Conservation (phyloP, 1,140 invertebrate genomes). For the Psilanteris sp. region DNA sequence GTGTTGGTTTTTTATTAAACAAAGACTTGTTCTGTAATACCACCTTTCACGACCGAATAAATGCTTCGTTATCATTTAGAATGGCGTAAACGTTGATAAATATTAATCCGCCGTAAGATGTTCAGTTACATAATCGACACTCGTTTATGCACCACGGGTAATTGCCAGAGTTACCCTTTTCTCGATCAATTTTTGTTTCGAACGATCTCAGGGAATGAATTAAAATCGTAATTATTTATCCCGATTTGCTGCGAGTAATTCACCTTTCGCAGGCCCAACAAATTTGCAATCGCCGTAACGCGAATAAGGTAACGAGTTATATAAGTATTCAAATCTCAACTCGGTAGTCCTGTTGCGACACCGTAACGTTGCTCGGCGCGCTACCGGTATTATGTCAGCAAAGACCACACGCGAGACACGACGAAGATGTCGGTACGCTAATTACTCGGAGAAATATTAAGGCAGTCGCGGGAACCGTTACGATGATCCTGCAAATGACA, state of each 20-base stretch:
- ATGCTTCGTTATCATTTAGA: too few relatives aligned
- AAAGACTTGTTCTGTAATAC: too few relatives aligned
- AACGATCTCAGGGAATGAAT: constrained; percentile 1
- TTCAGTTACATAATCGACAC: too few relatives aligned
- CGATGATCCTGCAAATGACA: constrained; percentile 60
- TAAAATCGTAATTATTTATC: constrained; percentile 12
- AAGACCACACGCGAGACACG: constrained; percentile 67
- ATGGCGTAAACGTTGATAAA: too few relatives aligned
- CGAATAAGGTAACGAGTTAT: constrained; percentile 33
- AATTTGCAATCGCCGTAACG: constrained; percentile 10
- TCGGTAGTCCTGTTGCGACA: constrained; percentile 44
- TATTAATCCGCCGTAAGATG: too few relatives aligned
- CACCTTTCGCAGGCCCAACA: constrained; percentile 18
- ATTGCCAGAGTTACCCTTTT: too few relatives aligned
- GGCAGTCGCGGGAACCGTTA: constrained; percentile 51
- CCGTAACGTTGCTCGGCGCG: constrained; percentile 24
- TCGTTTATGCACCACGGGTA: too few relatives aligned
- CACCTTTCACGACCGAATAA: too few relatives aligned
- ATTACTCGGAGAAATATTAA: constrained; percentile 60
- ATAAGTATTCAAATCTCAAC: constrained; percentile 59
- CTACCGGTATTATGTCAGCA: constrained; percentile 69
- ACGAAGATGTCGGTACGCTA: constrained; percentile 51
- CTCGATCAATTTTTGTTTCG: too few relatives aligned
- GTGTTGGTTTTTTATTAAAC: too few relatives aligned
- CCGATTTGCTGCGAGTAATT: background rate